Evolutionary conservation across 2,113 vertebrate genomes (phyloP), one percentile per base, ranked within the genome.

Genomic region (Gobius niger): DNA sequence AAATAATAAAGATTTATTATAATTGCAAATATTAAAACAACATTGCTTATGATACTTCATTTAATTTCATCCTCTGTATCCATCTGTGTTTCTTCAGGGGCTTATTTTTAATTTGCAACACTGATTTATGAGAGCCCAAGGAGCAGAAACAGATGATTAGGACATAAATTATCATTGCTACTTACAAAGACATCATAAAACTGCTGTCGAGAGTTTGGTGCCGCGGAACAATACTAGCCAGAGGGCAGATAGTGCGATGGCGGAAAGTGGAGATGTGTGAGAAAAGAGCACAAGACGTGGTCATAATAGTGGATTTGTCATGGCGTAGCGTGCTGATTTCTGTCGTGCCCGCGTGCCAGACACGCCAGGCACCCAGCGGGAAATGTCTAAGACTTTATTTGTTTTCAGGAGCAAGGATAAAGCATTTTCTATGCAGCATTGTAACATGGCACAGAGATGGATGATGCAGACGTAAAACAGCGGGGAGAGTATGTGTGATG

Each of bases 111-210:
- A 40, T 70, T 72, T 80, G 63, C 70, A 78, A 59, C 72, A 78
- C 57, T 86, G 83, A 90, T 92, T 91, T 90, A 91, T 76, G 78
- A 65, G 62, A 73, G 65, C 49, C 57, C 14, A 40, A 73, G 77
- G 70, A 83, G 69, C 60, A 47, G 61, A 50, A 73, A 79, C 80
- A 80, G 80, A 83, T 63, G 65, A 77, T 65, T 60, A 70, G 70
- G 65, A 50, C 83, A 84, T 90, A 87, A 88, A 89, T 90, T 86
- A 81, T 74, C 77, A 81, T 80, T 76, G 77, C 87, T 84, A 81
- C 75, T 78, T 80, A 76, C 68, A 18, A 47, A 50, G 41, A 50
- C 72, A 49, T 77, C 75, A 76, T 89, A 84, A 90, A 86, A 82
- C 78, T 62, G 61, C 75, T 78, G 75, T 63, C 72, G 67, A 54